These are phyloP conservation scores for Eretmochelys imbricata DNA, from an alignment of 2,113 vertebrate species.

Conservation along the genomic window DNA sequence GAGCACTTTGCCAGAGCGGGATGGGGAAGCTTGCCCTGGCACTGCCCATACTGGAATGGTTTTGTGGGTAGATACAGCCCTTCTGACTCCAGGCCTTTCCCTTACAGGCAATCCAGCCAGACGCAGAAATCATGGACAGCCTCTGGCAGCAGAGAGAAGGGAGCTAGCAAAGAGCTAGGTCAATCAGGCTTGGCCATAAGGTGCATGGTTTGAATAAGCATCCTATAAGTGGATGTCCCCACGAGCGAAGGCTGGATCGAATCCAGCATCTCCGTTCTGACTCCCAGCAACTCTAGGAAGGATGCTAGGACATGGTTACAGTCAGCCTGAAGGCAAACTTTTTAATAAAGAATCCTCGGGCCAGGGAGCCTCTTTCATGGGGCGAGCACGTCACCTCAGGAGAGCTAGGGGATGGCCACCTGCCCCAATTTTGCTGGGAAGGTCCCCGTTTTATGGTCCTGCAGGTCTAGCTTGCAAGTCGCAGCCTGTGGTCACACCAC, in stretches of 20 bases:
- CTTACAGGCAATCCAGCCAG: background rate
- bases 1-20: background rate
- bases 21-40: background rate
- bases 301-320: too few relatives aligned
- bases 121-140: background rate
- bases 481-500: background rate
- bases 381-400: background rate
- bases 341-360: too few relatives aligned
- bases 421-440: background rate
- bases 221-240: too few relatives aligned
- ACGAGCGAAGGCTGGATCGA: too few relatives aligned
- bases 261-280: background rate
- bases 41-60: background rate
- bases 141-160: rapidly evolving
- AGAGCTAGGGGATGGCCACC: background rate
- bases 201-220: background rate
- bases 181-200: background rate
- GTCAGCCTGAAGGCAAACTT: too few relatives aligned
- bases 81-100: background rate
- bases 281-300: background rate
- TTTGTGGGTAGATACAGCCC: background rate
- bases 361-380: too few relatives aligned
- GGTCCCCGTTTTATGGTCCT: background rate
- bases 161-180: background rate
- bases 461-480: background rate